Percentiles rank a stretch among this genome's conserved stretches.
Conservation (phyloP, 2,797 vertebrate species). For the Champsocephalus gunnari region DNA sequence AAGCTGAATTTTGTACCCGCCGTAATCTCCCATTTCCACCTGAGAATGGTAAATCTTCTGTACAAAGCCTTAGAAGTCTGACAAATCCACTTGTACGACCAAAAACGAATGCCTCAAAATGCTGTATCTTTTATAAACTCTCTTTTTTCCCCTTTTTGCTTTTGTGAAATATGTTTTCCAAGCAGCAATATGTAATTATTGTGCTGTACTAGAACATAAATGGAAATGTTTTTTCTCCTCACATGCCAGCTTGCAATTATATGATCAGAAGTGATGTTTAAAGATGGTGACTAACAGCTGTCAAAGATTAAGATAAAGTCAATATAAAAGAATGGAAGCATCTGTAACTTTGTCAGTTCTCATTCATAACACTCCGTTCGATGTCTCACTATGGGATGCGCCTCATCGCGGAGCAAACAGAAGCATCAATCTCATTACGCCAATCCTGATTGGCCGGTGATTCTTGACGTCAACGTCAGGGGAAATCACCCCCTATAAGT, state of each 20-base stretch:
- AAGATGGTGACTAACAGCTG: constrained; percentile 18
- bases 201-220: constrained; percentile 6
- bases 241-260: constrained; percentile 33
- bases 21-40: constrained; percentile 70
- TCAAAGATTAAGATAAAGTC: no score
- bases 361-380: no score
- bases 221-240: constrained; percentile 18
- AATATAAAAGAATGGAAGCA: constrained; percentile 39
- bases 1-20: constrained; percentile 47
- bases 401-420: no score
- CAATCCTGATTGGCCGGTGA: no score
- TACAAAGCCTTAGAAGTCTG: constrained; percentile 54
- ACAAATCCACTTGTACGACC: constrained; percentile 63
- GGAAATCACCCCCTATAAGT: no score
- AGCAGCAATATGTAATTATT: constrained; percentile 26
- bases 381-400: no score
- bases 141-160: background rate
- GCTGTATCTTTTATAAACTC: constrained; percentile 50
- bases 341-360: constrained; percentile 39
- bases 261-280: constrained; percentile 26
- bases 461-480: no score
- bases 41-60: constrained; percentile 63
- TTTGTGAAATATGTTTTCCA: background rate
- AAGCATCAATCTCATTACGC: no score
- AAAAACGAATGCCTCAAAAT: constrained; percentile 54